Base-by-base conservation (phyloP, 2,797 vertebrate genomes). In the Lates japonicus region DNA sequence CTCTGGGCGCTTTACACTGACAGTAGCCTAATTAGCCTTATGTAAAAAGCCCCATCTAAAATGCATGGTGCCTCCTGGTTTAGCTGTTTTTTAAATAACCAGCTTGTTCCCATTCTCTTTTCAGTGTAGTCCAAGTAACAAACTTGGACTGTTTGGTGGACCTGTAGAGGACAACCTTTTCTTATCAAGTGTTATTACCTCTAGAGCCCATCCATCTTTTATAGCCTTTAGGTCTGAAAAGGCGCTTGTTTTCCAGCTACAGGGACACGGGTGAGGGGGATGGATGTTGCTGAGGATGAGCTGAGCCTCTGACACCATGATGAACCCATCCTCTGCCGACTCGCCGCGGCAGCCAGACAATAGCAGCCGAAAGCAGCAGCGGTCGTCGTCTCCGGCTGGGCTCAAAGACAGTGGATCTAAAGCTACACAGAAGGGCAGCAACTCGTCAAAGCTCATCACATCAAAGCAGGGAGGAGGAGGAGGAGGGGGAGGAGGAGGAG, bases 311-410 rank as follows among this genome's bases (percentile, higher is more conserved):
- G 95, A 95, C 93, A 95, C 86, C 92, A 95, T 91, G 93, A 96
- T 96, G 96, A 95, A 96, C 93, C 82, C 95, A 46, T 91, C 95
- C 63, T 84, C 95, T 86, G 92, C 92, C 85, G 89, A 93, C 88
- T 73, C 92, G 76, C 65, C 89, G 65, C 93, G 94, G 87, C 94
- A 93, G 92, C 59, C 94, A 89, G 95, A 96, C 93, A 95, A 93
- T 90, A 96, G 95, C 92, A 92, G 92, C 93, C 94, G 95, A 87
- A 97, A 95, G 92, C 93, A 95, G 91, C 96, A 93, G 80, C 94
- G 96, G 42, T 96, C 97, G 17, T 95, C 96, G 17, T 98, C 97
- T 16, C 97, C 97, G 13, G 96, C 94, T 39, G 93, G 96, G 65
- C 91, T 93, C 57, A 95, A 96, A 90, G 97, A 98, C 84, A 80